These are phyloP conservation scores for Leptodirus hochenwartii DNA, from an alignment of 2,888 invertebrate species.

Conservation along the genomic window DNA sequence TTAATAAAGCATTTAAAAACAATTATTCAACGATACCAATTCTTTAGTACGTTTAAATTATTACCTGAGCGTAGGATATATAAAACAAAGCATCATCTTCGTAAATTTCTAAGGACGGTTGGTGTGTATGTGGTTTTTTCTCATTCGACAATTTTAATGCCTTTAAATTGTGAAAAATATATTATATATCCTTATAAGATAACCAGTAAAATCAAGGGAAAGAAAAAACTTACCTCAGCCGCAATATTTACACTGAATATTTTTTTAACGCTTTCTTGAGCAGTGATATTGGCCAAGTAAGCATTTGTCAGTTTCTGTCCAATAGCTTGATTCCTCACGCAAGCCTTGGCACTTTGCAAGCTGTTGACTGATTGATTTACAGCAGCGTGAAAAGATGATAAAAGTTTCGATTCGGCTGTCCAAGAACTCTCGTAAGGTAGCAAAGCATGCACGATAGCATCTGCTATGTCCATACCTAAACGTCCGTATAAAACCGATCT, in stretches of 20 bases:
- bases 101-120: slow-evolving; percentile 28
- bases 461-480: slow-evolving; percentile 29
- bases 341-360: slow-evolving; percentile 13
- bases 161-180: slow-evolving; percentile 14
- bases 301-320: slow-evolving; percentile 15
- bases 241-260: slow-evolving; percentile 23
- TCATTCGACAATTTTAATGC: slow-evolving; percentile 13
- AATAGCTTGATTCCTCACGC: slow-evolving; percentile 16
- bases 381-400: slow-evolving; percentile 23
- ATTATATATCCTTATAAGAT: slow-evolving; percentile 1
- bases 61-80: slow-evolving; percentile 31
- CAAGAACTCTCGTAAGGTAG: slow-evolving; percentile 25
- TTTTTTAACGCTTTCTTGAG: slow-evolving; percentile 20
- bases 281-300: slow-evolving; percentile 19
- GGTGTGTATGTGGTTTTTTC: slow-evolving; percentile 23
- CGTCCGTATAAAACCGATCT: slow-evolving; percentile 32
- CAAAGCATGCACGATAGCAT: slow-evolving; percentile 28
- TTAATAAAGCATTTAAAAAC: slow-evolving; percentile 3
- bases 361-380: slow-evolving; percentile 21
- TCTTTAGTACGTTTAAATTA: slow-evolving; percentile 2
- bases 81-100: slow-evolving; percentile 34
- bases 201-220: slow-evolving; percentile 2
- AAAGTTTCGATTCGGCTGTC: slow-evolving; percentile 26
- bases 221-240: slow-evolving; percentile 19
- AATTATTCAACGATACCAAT: not conserved